Base-by-base conservation (phyloP, 2,888 invertebrate species). In the Leptopterna dolabrata region DNA sequence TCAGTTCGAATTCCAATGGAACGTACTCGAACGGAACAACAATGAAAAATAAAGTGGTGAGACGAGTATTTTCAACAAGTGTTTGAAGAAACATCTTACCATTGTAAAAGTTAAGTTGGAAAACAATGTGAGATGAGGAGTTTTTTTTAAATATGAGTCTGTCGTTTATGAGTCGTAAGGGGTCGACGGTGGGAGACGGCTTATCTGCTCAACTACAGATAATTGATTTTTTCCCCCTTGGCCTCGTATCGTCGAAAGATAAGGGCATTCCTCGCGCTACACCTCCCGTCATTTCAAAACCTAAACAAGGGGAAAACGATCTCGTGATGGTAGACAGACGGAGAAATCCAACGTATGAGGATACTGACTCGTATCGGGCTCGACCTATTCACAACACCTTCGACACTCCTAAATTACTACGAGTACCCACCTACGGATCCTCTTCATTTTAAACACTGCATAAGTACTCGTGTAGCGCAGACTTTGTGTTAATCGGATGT, bases 151-250 rank as follows among this genome's bases (percentile, higher is more conserved):
- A n/a, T n/a, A n/a, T 63, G 24, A 24, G 19, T 63, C 19, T 63
- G 63, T 19, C 16, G 51, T 51, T 51, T n/a, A 51, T 51, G 51
- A 51, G 63, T 24, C 63, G 63, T 63, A 27, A 63, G 63, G 24
- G 63, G 27, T 27, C 13, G 63, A 24, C 7, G 63, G 63, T 19
- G 63, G 73, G 73, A 19, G 73, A 7, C n/a, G 14, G 55, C 43
- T 83, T 83, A 83, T 83, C 83, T 83, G 14, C 70, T 24, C n/a
- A n/a, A n/a, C n/a, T 13, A 83, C 83, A 83, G 83, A 83, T 83
- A 83, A 83, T 83, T 83, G 83, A 83, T 83, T 83, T 83, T 83
- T 80, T 83, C 45, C 78, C 47, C 83, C 83, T 83, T 83, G 83
- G 83, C 83, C 83, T 43, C 83, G 43, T 83, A 83, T 83, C 83